Evolutionary conservation across 2,797 vertebrate genomes (phyloP).

Genomic region (Malacoraja senta): DNA sequence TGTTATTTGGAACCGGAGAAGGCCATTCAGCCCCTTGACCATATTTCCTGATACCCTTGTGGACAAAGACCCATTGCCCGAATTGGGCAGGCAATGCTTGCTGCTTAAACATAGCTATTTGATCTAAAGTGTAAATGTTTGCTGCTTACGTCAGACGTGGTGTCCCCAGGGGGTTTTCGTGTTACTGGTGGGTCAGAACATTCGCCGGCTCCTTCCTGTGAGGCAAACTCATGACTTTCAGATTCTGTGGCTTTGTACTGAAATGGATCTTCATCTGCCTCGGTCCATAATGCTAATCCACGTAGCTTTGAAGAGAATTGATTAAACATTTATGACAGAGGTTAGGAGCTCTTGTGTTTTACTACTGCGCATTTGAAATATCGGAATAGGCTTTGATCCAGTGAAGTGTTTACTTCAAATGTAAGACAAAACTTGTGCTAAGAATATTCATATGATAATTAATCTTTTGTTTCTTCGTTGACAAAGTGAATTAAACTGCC

Average conservation of each 20-base stretch:
- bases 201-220: not conserved
- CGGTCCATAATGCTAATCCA: constrained; percentile 30
- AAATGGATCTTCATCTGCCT: not conserved
- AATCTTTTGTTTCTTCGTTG: not conserved
- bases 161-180: not conserved
- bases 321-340: constrained; percentile 33
- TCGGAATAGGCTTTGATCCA: not conserved
- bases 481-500: not conserved
- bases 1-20: not conserved
- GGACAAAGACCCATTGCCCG: not conserved
- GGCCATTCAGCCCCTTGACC: not conserved
- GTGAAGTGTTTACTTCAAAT: constrained; percentile 26
- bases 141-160: not conserved
- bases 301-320: constrained; percentile 7
- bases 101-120: not conserved
- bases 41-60: not conserved
- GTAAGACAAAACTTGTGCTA: not conserved
- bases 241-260: not conserved
- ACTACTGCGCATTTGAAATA: not conserved
- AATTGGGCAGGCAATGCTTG: not conserved
- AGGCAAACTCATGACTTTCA: not conserved
- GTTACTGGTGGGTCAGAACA: constrained; percentile 18
- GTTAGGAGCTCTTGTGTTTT: constrained; percentile 3
- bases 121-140: not conserved
- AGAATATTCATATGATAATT: not conserved